Evolutionary conservation across 2,888 invertebrate genomes (phyloP).

Genomic region (Strigamia maritima): DNA sequence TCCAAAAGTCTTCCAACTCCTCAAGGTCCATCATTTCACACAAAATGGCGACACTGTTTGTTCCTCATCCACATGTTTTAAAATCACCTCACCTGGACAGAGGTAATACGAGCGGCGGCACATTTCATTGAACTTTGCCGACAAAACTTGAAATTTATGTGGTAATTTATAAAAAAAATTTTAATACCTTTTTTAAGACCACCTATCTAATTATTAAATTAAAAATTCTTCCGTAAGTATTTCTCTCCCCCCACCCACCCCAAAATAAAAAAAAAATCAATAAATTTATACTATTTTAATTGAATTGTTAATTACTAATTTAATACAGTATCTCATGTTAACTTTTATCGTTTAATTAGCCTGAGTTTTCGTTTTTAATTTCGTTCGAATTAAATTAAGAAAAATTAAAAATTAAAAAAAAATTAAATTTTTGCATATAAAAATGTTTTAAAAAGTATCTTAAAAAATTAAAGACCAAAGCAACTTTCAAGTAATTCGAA

Average conservation of each 20-base stretch:
- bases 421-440: not conserved
- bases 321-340: not conserved
- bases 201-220: slow-evolving; percentile 20
- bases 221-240: slow-evolving; percentile 15
- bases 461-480: slow-evolving; percentile 11
- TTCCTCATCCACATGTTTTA: slow-evolving; percentile 17
- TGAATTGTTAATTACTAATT: not conserved
- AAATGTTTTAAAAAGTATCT: not conserved
- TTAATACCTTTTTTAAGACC: slow-evolving; percentile 20
- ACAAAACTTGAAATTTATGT: slow-evolving; percentile 25
- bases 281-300: not conserved
- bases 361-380: not conserved
- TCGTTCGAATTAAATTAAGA: not conserved
- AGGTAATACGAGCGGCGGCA: slow-evolving; percentile 17
- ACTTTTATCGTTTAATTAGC: not conserved
- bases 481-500: slow-evolving; percentile 13
- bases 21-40: slow-evolving; percentile 32
- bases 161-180: slow-evolving; percentile 20
- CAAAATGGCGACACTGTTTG: slow-evolving; percentile 21
- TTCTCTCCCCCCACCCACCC: not conserved
- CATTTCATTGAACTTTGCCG: slow-evolving; percentile 30
- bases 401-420: not conserved
- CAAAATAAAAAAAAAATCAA: not conserved
- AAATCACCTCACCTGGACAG: slow-evolving; percentile 8
- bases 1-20: slow-evolving; percentile 18